A percentile compares a stretch with the other conserved stretches of the same genome.
phyloP scores from a whole-genome alignment of 2,113 vertebrate species.

The Pipra filicauda region DNA sequence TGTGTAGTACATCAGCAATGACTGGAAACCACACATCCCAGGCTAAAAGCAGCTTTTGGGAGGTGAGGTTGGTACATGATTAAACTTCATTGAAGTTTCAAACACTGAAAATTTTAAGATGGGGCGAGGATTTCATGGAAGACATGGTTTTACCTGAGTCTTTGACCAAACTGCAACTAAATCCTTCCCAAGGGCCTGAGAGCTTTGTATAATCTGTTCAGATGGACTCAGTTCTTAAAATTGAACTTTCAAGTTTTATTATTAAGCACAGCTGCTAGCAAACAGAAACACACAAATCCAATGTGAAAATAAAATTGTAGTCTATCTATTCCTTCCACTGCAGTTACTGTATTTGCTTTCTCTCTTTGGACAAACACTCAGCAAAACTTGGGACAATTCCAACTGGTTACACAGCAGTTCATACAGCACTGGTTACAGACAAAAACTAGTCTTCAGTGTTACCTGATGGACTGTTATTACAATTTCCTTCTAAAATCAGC shows the following conservation, averaged over 20 bases:
- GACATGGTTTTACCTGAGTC: neutral
- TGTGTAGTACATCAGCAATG: neutral
- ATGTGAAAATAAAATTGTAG: neutral
- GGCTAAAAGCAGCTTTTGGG: neutral
- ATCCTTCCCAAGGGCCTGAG: neutral
- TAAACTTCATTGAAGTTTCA: neutral
- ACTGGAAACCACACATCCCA: neutral
- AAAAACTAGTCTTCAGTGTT: neutral
- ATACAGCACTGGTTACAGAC: neutral
- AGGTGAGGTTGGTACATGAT: neutral
- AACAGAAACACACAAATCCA: neutral
- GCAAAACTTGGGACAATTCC: constrained; percentile 22
- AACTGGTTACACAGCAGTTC: constrained; percentile 29
- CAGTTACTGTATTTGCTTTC: constrained; percentile 19
- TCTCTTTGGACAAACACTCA: constrained; percentile 40
- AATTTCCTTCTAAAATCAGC: constrained; percentile 11
- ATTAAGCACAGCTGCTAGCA: neutral
- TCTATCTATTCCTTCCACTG: neutral
- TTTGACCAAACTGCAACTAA: neutral
- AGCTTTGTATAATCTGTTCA: neutral
- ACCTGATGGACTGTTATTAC: neutral
- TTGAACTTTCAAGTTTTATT: neutral
- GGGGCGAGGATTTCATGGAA: neutral
- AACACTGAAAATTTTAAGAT: neutral
- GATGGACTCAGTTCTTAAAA: neutral